A percentile compares a stretch with the other conserved stretches of the same genome.
phyloP scores from a whole-genome alignment of 2,888 invertebrate species.

The Polylopha cassiicola region DNA sequence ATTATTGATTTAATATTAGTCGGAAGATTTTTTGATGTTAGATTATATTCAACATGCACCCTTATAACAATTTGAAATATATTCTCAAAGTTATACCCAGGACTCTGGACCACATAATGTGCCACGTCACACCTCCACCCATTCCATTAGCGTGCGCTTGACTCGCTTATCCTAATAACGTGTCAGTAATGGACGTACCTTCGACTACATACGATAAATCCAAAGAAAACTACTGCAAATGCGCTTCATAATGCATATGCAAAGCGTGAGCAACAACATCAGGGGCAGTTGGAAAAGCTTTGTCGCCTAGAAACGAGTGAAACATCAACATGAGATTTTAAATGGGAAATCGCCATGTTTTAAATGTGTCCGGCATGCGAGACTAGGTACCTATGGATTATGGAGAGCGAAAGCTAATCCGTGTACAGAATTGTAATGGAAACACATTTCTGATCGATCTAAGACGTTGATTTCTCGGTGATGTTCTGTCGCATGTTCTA shows the following conservation, averaged over 20 bases:
- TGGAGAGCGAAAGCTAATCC: constrained; percentile 22
- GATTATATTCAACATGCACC: too few relatives aligned
- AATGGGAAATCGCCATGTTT: constrained; percentile 37
- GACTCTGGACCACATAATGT: too few relatives aligned
- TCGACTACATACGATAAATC: constrained; percentile 78
- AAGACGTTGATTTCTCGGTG: too few relatives aligned
- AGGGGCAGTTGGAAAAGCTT: constrained; percentile 77
- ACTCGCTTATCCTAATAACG: constrained; percentile 58
- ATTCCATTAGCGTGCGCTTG: constrained; percentile 54
- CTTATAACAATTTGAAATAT: too few relatives aligned
- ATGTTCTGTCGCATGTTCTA: not conserved
- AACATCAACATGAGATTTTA: constrained; percentile 62
- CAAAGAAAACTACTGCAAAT: constrained; percentile 79
- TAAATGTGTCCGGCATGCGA: constrained; percentile 34
- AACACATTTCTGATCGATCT: too few relatives aligned
- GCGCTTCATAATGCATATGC: constrained; percentile 79
- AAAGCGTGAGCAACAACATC: constrained; percentile 79
- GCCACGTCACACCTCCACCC: constrained; percentile 57
- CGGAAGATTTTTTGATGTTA: too few relatives aligned
- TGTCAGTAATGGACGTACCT: constrained; percentile 77
- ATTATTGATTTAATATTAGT: too few relatives aligned
- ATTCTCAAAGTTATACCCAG: too few relatives aligned
- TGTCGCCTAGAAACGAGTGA: constrained; percentile 77
- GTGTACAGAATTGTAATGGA: constrained; percentile 7
- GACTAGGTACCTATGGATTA: constrained; percentile 17